Conservation (phyloP, 2,888 invertebrate species). For the Ormia ochracea region DNA sequence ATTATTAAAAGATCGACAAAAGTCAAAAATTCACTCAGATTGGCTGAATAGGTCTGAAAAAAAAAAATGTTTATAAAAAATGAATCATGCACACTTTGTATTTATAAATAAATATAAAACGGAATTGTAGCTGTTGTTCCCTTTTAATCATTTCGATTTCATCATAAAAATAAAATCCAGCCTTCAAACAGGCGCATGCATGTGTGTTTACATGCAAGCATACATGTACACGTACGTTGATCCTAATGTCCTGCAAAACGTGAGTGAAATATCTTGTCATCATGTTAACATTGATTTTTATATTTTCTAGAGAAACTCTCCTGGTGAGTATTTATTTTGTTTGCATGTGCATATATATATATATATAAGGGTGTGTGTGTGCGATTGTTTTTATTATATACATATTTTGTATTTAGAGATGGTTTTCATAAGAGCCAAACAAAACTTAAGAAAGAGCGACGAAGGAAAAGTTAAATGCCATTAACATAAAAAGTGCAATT, state of each 20-base stretch:
- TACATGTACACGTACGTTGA: too few relatives aligned
- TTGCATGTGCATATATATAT: too few relatives aligned
- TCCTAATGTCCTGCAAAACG: not conserved
- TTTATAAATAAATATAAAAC: not conserved
- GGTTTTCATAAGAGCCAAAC: not conserved
- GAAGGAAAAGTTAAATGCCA: not conserved
- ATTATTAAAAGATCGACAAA: too few relatives aligned
- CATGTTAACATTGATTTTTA: not conserved
- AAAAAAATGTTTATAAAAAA: too few relatives aligned
- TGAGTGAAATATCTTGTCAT: not conserved
- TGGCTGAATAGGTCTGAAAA: too few relatives aligned
- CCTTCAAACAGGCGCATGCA: not conserved
- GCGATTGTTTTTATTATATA: not conserved
- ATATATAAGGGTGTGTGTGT: too few relatives aligned
- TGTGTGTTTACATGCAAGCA: not conserved
- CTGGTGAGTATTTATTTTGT: too few relatives aligned
- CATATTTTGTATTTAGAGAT: not conserved
- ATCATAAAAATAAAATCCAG: not conserved
- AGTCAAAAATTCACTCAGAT: too few relatives aligned
- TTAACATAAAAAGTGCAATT: slow-evolving; percentile 37
- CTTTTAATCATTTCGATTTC: not conserved
- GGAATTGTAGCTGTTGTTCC: too few relatives aligned
- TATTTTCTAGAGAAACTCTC: not conserved
- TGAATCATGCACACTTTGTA: too few relatives aligned
- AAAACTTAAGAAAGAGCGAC: not conserved